Percentiles rank a stretch among this genome's conserved stretches.
phyloP scores from a whole-genome alignment of 2,113 vertebrate genomes.

The Delphinus delphis region DNA sequence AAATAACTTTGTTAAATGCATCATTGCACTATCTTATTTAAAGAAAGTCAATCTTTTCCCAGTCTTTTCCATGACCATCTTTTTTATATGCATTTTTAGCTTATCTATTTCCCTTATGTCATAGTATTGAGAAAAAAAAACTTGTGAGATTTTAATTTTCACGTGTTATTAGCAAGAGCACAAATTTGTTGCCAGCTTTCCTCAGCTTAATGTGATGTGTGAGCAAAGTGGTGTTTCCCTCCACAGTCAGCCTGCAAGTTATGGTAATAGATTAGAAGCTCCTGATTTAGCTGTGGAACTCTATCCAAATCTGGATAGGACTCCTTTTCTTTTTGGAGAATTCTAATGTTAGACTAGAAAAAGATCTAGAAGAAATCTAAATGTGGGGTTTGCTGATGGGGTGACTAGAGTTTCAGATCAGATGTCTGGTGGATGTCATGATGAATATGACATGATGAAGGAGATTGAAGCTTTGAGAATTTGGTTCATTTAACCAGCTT shows the following conservation, averaged over 20 bases:
- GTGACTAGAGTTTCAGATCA: neutral
- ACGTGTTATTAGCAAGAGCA: neutral
- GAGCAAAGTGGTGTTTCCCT: neutral
- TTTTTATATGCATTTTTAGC: neutral
- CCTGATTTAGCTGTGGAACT: neutral
- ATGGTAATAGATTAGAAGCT: neutral
- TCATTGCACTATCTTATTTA: neutral
- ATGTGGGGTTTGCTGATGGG: neutral
- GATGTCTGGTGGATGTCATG: neutral
- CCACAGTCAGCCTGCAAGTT: neutral
- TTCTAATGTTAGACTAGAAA: neutral
- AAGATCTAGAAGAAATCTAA: neutral
- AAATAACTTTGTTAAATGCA: conserved; percentile 15
- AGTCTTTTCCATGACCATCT: neutral
- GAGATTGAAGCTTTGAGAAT: neutral
- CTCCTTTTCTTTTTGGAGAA: neutral
- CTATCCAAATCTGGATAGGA: neutral
- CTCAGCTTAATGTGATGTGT: neutral
- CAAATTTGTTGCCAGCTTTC: neutral
- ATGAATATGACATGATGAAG: neutral
- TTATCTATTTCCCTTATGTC: neutral
- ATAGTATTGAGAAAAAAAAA: neutral
- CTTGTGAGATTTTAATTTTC: neutral
- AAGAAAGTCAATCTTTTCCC: neutral
- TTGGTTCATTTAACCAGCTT: neutral